Percentiles rank a stretch among this genome's conserved stretches.
Evolutionary conservation across 35 echinoderm and acorn worm species (phyloP).

Genomic region (Ophioderma brevispina): DNA sequence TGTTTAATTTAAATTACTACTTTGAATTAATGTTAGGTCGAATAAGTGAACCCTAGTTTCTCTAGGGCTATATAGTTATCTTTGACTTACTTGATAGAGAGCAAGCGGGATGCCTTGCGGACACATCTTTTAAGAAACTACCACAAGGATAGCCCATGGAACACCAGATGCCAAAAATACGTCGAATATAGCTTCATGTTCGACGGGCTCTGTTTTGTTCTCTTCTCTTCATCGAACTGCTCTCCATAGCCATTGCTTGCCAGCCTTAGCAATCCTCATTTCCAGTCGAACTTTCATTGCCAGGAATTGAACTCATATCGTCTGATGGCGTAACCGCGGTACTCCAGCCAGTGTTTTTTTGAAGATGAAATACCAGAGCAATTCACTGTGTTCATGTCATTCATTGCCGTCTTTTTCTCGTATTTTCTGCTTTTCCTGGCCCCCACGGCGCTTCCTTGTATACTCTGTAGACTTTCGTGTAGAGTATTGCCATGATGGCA

Average conservation of each 20-base stretch:
- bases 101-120: background rate
- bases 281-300: background rate
- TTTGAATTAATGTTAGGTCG: too few species aligned
- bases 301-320: background rate
- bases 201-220: background rate
- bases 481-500: background rate
- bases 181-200: background rate
- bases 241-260: background rate
- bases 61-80: background rate
- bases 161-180: background rate
- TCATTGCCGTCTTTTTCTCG: background rate
- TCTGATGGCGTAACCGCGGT: background rate
- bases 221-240: background rate
- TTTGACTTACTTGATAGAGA: background rate
- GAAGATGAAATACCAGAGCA: background rate
- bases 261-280: background rate
- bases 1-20: too few species aligned
- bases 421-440: background rate
- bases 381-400: background rate
- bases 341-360: background rate
- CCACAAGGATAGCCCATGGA: constrained; percentile 4
- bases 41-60: background rate
- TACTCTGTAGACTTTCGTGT: background rate
- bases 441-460: background rate
- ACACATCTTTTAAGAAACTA: background rate